Evolutionary conservation across 2,797 vertebrate genomes (phyloP), one percentile per base, ranked within the genome.

Genomic region (Nyctibius grandis): DNA sequence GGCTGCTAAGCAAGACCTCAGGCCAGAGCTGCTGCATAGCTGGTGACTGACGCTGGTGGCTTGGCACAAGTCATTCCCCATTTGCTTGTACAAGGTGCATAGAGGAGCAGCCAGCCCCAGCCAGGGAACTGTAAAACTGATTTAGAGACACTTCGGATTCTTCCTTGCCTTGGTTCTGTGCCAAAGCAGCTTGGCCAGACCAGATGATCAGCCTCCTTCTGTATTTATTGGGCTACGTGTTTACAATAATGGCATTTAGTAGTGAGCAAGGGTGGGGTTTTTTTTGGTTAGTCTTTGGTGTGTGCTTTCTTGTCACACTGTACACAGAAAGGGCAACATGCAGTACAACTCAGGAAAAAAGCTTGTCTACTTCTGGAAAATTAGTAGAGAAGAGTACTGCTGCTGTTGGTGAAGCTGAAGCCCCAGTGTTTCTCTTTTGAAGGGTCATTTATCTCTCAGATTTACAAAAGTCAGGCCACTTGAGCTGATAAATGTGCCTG

Each of bases 91-190:
- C 45, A 34, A 61, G 26, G 29, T 87, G 54, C 42, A 11, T 25
- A 47, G 48, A 65, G 50, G 29, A 85, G 47, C 73, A 89, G 68
- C 59, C 85, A 83, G 51, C n/a, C n/a, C 22, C 72, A 85, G 72
- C 57, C 75, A 88, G 65, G 23, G 42, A 70, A 19, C n/a, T 14
- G 19, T 85, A 93, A 74, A 92, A 75, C 85, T 91, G 82, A 72
- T 83, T 94, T 81, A 90, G 88, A 88, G 85, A 93, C 63, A 34
- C 25, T 94, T 79, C n/a, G 84, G 15, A 38, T 81, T 72, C 80
- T 95, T 81, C n/a, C 42, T 76, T 38, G 23, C 11, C 28, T 81
- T 94, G 63, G 8, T 88, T 87, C 44, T 76, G 20, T 1, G 25
- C 56, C 91, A 74, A 7, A 67, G 78, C 40, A 81, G 33, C 65